phyloP scores from a whole-genome alignment of 2,113 vertebrate species.

The Hemiscyllium ocellatum region DNA sequence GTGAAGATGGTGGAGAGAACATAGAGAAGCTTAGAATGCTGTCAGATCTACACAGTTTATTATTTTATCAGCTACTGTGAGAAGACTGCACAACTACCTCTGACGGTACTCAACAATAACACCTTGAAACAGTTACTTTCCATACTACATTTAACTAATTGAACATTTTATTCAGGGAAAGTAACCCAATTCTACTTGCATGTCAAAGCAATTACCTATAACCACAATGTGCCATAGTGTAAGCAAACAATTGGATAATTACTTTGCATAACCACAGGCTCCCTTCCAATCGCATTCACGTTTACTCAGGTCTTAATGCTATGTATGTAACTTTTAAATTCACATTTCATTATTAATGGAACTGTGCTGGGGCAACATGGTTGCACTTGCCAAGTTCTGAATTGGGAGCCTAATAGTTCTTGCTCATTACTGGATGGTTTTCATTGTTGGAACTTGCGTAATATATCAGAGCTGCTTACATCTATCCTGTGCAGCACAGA shows the following conservation, averaged over 20 bases:
- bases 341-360: not conserved
- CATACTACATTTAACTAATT: not conserved
- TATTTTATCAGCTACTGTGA: not conserved
- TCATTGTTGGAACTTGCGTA: not conserved
- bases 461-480: not conserved
- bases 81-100: not conserved
- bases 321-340: slow-evolving; percentile 6
- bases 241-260: not conserved
- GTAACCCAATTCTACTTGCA: not conserved
- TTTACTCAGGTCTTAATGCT: not conserved
- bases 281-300: not conserved
- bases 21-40: not conserved
- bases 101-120: not conserved
- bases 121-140: not conserved
- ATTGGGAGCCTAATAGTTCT: not conserved
- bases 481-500: not conserved
- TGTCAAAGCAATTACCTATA: slow-evolving; percentile 7
- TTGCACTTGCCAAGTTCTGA: slow-evolving; percentile 14
- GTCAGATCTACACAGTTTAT: not conserved
- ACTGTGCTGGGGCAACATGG: not conserved
- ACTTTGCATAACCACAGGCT: slow-evolving; percentile 21
- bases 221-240: not conserved
- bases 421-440: not conserved
- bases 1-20: not conserved
- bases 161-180: not conserved